phyloP scores from a whole-genome alignment of 2,113 vertebrate genomes.

The Actinemys pallida region DNA sequence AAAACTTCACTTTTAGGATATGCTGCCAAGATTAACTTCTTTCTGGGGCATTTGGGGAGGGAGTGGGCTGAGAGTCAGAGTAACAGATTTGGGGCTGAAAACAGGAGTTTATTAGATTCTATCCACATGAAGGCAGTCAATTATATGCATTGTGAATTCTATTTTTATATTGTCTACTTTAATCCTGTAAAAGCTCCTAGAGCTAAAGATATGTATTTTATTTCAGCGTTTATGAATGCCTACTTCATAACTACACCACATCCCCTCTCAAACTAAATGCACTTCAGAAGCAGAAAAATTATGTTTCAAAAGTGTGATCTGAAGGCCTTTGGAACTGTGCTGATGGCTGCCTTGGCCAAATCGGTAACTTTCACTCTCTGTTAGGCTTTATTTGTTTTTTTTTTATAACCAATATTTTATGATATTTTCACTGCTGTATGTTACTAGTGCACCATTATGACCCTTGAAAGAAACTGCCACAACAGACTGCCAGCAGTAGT shows the following conservation, averaged over 20 bases:
- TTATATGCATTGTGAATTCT: fast-evolving
- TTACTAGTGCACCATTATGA: not conserved
- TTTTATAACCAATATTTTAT: not conserved
- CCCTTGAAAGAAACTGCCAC: not conserved
- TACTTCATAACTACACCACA: not conserved
- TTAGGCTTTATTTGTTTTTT: not conserved
- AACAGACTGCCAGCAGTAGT: not conserved
- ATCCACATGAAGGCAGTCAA: not conserved
- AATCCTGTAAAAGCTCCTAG: not conserved
- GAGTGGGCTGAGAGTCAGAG: not conserved
- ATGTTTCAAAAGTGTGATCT: not conserved
- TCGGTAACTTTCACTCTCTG: not conserved
- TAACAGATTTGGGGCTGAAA: not conserved
- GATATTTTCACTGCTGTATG: not conserved
- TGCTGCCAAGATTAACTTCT: fast-evolving
- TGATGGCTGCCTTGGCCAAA: fast-evolving
- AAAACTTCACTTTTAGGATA: not conserved
- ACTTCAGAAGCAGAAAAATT: not conserved
- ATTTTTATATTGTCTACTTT: not conserved
- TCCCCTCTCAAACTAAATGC: not conserved
- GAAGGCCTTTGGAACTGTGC: not conserved
- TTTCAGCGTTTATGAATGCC: no score
- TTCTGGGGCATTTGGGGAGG: not conserved
- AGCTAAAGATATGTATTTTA: not conserved
- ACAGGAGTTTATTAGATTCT: fast-evolving